phyloP scores from a whole-genome alignment of 2,797 vertebrate species.

The Myripristis jacobus region DNA sequence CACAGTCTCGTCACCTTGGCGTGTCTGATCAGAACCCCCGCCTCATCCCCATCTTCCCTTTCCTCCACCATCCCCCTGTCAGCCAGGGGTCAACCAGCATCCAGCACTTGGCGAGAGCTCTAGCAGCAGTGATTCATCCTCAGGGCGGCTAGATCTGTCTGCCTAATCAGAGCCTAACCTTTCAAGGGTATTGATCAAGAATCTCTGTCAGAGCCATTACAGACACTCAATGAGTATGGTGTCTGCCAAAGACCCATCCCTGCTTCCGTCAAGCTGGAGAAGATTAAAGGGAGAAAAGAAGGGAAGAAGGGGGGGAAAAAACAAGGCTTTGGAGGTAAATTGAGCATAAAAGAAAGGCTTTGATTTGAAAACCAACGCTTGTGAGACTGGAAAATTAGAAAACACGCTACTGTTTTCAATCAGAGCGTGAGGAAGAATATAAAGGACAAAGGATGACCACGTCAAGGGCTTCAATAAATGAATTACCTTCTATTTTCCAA shows the following conservation, averaged over 20 bases:
- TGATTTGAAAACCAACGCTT: conserved; percentile 38
- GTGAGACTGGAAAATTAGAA: conserved; percentile 25
- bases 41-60: conserved; percentile 13
- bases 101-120: conserved; percentile 3
- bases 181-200: conserved; percentile 74
- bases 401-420: not conserved
- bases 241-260: conserved; percentile 31
- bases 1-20: conserved; percentile 49
- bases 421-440: not conserved
- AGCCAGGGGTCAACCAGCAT: conserved; percentile 35
- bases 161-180: conserved; percentile 68
- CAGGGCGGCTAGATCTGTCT: conserved; percentile 43
- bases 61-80: conserved; percentile 15
- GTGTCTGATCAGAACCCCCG: conserved; percentile 47
- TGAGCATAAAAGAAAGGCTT: conserved; percentile 39
- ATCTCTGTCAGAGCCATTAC: conserved; percentile 58
- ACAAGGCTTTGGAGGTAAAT: conserved; percentile 52
- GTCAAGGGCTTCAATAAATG: conserved; percentile 1
- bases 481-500: not conserved
- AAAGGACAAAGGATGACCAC: not conserved
- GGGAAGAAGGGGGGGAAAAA: conserved; percentile 26
- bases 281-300: conserved; percentile 62
- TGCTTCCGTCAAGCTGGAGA: conserved; percentile 38
- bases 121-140: conserved; percentile 51
- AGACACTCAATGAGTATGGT: conserved; percentile 38